A percentile compares a stretch with the other conserved stretches of the same genome.
Conservation (phyloP, 1,140 invertebrate species). For the Bombus pascuorum region DNA sequence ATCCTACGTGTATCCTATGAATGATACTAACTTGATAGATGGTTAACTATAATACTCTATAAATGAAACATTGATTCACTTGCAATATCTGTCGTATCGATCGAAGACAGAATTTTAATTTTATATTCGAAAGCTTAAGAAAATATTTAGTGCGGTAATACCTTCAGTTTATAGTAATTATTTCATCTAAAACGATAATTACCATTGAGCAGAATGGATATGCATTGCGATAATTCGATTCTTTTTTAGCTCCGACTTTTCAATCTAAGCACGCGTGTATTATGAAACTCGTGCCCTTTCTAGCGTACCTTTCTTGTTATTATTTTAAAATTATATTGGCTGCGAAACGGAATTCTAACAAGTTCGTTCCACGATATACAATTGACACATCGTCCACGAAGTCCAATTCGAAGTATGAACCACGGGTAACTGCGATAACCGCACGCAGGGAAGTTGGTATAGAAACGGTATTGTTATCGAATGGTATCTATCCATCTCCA, state of each 20-base stretch:
- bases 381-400: slow-evolving; percentile 8
- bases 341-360: neutral
- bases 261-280: neutral
- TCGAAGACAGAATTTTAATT: too few relatives aligned
- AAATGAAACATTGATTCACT: neutral
- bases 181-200: neutral
- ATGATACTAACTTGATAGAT: neutral
- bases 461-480: slow-evolving; percentile 52
- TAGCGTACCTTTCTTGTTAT: neutral
- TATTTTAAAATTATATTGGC: neutral
- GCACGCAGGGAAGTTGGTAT: slow-evolving; percentile 40
- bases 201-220: neutral
- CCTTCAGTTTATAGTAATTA: accelerated
- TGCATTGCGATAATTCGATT: neutral
- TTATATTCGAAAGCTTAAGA: neutral
- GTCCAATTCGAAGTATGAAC: slow-evolving; percentile 20
- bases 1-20: neutral
- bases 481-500: slow-evolving; percentile 51
- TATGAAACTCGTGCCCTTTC: neutral
- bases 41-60: too few relatives aligned
- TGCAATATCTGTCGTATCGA: too few relatives aligned
- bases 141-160: neutral
- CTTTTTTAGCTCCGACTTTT: too few relatives aligned
- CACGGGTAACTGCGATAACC: slow-evolving; percentile 37
- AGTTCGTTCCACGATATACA: neutral